Base-by-base conservation (phyloP, 2,888 invertebrate species). In the Cenopis cana region DNA sequence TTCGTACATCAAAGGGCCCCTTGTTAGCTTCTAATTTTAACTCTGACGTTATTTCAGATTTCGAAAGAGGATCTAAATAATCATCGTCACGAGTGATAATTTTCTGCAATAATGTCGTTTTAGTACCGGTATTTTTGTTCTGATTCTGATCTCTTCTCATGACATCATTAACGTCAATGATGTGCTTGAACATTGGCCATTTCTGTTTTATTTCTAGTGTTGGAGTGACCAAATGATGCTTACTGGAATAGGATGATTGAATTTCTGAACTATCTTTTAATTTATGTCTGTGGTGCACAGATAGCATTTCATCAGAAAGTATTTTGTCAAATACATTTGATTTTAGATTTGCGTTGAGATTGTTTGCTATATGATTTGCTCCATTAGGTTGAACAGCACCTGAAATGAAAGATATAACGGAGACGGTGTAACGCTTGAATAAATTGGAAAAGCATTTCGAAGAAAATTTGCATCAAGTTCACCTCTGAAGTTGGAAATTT, bases 241-340 rank as follows among this genome's bases (percentile, higher is more conserved):
- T 82, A 64, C 80, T 76, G 33, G 75, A 73, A 72, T 78, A 78
- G 11, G 80, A 65, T 41, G 78, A 73, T n/a, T 82, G 68, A 41
- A 72, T 74, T 33, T 79, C 73, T 10, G 77, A 76, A 14, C 75
- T 76, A 67, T 87, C 84, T 75, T 83, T 85, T 72, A 84, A 83
- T 57, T 85, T 81, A 52, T 86, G 81, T 60, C 83, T 81, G 65
- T 87, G 82, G 69, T 89, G 88, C 20, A 87, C 83, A n/a, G 83
- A 85, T 46, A 87, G 76, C 84, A 90, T 88, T 79, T 91, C 89
- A 61, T 91, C 85, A 4, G 86, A 86, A 14, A 89, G 76, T 85
- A 87, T 87, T 83, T 87, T 89, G 68, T 89, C 89, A 61, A 88
- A 87, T 2, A 84, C 74, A 69, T 90, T 88, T 0, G 79, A 82